Conservation (phyloP, 2,888 invertebrate species). For the Ectemnius continuus region DNA sequence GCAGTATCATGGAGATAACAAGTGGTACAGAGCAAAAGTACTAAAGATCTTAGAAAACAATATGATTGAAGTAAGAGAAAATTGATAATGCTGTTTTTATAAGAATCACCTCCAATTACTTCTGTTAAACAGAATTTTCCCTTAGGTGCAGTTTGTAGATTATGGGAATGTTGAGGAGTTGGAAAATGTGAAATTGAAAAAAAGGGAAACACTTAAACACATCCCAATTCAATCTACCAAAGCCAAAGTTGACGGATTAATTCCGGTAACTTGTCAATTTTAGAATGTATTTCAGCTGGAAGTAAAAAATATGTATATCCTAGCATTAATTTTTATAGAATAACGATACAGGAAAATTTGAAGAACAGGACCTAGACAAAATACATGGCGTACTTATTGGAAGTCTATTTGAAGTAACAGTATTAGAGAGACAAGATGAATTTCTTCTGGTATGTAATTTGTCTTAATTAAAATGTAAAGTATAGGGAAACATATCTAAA, state of each 20-base stretch:
- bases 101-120: neutral
- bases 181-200: conserved; percentile 80
- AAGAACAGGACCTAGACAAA: conserved; percentile 80
- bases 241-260: conserved; percentile 81
- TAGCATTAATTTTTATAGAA: conserved; percentile 23
- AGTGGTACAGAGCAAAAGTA: conserved; percentile 86
- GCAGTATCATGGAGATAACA: conserved; percentile 82
- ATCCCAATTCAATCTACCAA: conserved; percentile 84
- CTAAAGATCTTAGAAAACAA: conserved; percentile 77
- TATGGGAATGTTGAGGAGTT: conserved; percentile 89
- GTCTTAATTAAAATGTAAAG: neutral
- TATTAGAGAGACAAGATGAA: conserved; percentile 69
- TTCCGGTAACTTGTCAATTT: conserved; percentile 74
- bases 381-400: conserved; percentile 82
- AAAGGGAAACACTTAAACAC: conserved; percentile 82
- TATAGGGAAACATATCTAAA: neutral
- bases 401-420: conserved; percentile 79
- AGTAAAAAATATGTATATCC: neutral
- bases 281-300: neutral
- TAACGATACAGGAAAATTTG: conserved; percentile 77
- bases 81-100: conserved; percentile 2
- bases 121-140: conserved; percentile 38
- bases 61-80: conserved; percentile 75
- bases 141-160: conserved; percentile 86
- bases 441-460: conserved; percentile 61